These are phyloP conservation scores for Cheiracanthium punctorium DNA, from an alignment of 2,888 invertebrate genomes.

Conservation along the genomic window DNA sequence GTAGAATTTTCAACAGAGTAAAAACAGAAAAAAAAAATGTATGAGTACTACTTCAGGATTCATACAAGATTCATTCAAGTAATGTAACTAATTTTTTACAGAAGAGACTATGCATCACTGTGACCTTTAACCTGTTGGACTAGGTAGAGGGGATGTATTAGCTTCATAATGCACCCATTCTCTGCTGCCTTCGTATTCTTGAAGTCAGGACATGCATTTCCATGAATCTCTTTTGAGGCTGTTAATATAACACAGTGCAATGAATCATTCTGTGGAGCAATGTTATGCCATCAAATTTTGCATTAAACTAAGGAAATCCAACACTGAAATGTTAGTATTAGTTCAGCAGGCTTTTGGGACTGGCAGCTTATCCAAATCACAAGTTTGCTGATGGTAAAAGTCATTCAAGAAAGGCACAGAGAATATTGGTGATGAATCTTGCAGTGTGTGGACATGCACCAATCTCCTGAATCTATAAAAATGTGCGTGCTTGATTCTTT, in stretches of 20 bases:
- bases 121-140: not conserved
- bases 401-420: no score
- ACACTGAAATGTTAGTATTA: not conserved
- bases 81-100: not conserved
- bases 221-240: no score
- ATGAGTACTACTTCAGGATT: no score
- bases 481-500: not conserved
- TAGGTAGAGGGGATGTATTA: not conserved
- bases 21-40: no score
- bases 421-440: not conserved
- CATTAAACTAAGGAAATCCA: not conserved
- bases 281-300: not conserved
- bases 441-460: not conserved
- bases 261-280: no score
- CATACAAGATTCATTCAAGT: no score
- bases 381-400: no score
- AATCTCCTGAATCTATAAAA: not conserved
- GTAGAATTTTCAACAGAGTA: no score
- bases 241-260: no score
- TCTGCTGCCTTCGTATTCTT: not conserved
- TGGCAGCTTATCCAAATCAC: no score
- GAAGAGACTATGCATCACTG: not conserved
- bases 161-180: not conserved
- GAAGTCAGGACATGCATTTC: no score
- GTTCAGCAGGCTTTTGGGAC: not conserved